Evolutionary conservation across 2,888 invertebrate species (phyloP).

Genomic region (Petrophora chlorosata): DNA sequence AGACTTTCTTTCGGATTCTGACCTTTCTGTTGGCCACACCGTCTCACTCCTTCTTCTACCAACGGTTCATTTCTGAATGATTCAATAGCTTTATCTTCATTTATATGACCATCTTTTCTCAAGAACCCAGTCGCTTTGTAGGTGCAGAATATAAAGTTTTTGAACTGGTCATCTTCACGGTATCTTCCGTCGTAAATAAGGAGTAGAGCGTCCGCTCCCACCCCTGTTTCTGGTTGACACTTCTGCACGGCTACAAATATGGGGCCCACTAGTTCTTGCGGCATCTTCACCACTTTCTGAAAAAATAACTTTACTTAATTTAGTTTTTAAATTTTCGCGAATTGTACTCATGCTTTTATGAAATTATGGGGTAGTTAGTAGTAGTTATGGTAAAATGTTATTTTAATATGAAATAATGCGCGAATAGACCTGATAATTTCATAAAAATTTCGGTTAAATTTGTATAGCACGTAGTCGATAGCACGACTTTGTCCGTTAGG

Average conservation of each 20-base stretch:
- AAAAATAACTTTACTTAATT: too few species aligned
- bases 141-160: slow-evolving; percentile 25
- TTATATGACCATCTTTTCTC: slow-evolving; percentile 13
- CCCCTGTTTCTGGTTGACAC: slow-evolving; percentile 18
- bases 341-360: too few species aligned
- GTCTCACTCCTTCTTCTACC: slow-evolving; percentile 9
- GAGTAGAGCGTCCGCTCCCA: slow-evolving; percentile 5
- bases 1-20: slow-evolving; percentile 11
- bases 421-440: too few species aligned
- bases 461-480: too few species aligned
- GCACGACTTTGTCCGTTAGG: too few species aligned
- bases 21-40: slow-evolving; percentile 20
- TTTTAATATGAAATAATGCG: too few species aligned
- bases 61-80: slow-evolving; percentile 14
- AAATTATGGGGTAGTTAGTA: too few species aligned
- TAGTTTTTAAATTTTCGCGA: too few species aligned
- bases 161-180: slow-evolving; percentile 21
- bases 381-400: too few species aligned
- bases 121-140: slow-evolving; percentile 19
- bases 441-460: too few species aligned
- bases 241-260: slow-evolving; percentile 10
- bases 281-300: slow-evolving; percentile 19
- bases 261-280: background rate
- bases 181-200: slow-evolving; percentile 23
- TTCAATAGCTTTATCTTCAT: slow-evolving; percentile 10